Evolutionary conservation across 1,140 invertebrate genomes (phyloP).

Genomic region (Dinothrombium tinctorium): DNA sequence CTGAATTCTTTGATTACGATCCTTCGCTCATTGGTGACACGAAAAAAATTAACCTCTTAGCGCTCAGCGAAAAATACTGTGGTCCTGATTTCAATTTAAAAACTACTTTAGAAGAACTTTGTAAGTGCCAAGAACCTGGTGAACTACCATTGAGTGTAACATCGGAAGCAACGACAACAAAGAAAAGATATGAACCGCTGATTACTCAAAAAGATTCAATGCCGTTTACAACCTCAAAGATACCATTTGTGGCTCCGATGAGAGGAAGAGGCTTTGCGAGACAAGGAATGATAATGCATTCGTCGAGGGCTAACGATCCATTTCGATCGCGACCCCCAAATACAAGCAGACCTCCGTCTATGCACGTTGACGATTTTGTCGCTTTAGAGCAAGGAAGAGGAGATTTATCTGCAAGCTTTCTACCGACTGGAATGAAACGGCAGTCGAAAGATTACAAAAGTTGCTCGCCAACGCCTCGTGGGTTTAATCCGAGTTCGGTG

Average conservation of each 20-base stretch:
- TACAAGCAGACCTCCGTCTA: conserved; percentile 75
- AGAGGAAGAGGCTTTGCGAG: conserved; percentile 36
- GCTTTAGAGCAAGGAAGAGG: conserved; percentile 53
- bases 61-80: conserved; percentile 33
- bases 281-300: conserved; percentile 14
- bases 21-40: no score
- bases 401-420: no score
- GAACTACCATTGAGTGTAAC: no score
- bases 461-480: no score
- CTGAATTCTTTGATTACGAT: no score
- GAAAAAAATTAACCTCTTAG: conserved; percentile 31
- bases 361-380: conserved; percentile 92
- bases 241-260: conserved; percentile 33
- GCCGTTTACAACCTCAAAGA: conserved; percentile 3
- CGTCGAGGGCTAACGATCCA: conserved; percentile 29
- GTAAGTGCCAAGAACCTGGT: conserved; percentile 16
- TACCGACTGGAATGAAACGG: no score
- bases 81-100: conserved; percentile 36
- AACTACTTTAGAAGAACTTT: conserved; percentile 28
- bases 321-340: conserved; percentile 83
- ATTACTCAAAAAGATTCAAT: background rate
- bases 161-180: background rate
- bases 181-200: background rate
- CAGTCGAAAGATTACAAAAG: no score
- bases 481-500: no score